These are phyloP conservation scores for Cephalopholis sonnerati DNA, from an alignment of 2,113 vertebrate species.

Conservation along the genomic window DNA sequence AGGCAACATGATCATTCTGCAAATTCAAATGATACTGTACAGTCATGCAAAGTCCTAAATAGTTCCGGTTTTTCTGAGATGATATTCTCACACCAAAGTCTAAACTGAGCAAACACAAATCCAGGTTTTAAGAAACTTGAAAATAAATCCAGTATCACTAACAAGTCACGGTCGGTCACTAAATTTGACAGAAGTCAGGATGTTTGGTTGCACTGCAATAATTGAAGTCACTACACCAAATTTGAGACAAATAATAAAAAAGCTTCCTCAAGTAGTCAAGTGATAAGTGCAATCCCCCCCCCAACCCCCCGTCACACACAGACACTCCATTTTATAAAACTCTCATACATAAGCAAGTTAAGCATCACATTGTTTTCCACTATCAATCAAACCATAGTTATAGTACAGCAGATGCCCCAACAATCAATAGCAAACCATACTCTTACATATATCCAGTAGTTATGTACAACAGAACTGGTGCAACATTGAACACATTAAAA, in stretches of 20 bases:
- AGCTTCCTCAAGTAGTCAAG: conserved; percentile 81
- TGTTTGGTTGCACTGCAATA: conserved; percentile 78
- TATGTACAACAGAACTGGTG: conserved; percentile 79
- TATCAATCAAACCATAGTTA: conserved; percentile 68
- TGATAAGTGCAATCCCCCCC: conserved; percentile 76
- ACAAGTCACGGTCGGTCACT: conserved; percentile 51
- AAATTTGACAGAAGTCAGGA: conserved; percentile 54
- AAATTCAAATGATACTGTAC: conserved; percentile 61
- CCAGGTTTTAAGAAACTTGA: conserved; percentile 30
- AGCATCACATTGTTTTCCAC: conserved; percentile 73
- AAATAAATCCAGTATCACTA: conserved; percentile 59
- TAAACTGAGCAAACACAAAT: conserved; percentile 66
- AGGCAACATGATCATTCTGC: conserved; percentile 61
- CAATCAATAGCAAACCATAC: conserved; percentile 63
- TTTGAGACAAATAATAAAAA: conserved; percentile 52
- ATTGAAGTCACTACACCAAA: conserved; percentile 66
- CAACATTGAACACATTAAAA: conserved; percentile 69
- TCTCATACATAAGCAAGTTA: conserved; percentile 64
- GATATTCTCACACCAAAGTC: conserved; percentile 58
- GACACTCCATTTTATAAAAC: conserved; percentile 69
- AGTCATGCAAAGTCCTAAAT: conserved; percentile 75
- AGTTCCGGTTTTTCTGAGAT: conserved; percentile 45
- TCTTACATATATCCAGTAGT: conserved; percentile 74
- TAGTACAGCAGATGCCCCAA: conserved; percentile 78
- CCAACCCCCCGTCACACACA: conserved; percentile 50